A percentile compares a stretch with the other conserved stretches of the same genome.
phyloP scores from a whole-genome alignment of 2,888 invertebrate species.

The Nesidiocoris tenuis region DNA sequence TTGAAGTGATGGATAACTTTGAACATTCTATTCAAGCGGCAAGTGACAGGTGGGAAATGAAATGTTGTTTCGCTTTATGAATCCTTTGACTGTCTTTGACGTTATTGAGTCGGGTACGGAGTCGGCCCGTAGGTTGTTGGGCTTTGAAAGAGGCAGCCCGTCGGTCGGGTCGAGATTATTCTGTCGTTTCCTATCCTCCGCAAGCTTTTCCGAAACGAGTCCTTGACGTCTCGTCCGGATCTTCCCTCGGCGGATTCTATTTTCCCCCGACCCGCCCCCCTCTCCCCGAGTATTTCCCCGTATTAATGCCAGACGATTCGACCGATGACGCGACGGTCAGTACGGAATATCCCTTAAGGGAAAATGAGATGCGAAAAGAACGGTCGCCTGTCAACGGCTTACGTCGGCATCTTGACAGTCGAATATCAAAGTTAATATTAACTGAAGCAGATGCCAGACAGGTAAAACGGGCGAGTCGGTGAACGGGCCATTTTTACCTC shows the following conservation, averaged over 20 bases:
- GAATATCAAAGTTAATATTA: background rate
- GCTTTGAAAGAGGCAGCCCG: background rate
- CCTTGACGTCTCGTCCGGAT: background rate
- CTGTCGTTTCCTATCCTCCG: background rate
- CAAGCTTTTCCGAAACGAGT: background rate
- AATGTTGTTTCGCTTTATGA: conserved; percentile 40
- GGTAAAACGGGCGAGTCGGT: no score
- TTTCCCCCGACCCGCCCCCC: background rate
- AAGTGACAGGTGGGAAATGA: conserved; percentile 38
- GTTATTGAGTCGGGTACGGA: conserved; percentile 24
- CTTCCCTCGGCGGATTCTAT: background rate
- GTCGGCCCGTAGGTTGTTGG: background rate
- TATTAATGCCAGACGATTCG: background rate
- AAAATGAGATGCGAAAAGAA: background rate
- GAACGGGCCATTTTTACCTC: no score
- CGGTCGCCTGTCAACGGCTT: background rate
- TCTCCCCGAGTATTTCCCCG: background rate
- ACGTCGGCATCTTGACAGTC: background rate
- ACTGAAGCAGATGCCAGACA: no score
- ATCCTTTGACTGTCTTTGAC: conserved; percentile 36
- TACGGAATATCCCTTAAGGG: background rate
- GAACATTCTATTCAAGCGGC: conserved; percentile 38
- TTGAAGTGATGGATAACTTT: conserved; percentile 40
- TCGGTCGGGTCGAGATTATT: background rate
- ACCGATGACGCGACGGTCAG: background rate